Percentiles rank a stretch among this genome's conserved stretches.
Evolutionary conservation across 2,113 vertebrate species (phyloP).

Genomic region (Hiodon tergisus): DNA sequence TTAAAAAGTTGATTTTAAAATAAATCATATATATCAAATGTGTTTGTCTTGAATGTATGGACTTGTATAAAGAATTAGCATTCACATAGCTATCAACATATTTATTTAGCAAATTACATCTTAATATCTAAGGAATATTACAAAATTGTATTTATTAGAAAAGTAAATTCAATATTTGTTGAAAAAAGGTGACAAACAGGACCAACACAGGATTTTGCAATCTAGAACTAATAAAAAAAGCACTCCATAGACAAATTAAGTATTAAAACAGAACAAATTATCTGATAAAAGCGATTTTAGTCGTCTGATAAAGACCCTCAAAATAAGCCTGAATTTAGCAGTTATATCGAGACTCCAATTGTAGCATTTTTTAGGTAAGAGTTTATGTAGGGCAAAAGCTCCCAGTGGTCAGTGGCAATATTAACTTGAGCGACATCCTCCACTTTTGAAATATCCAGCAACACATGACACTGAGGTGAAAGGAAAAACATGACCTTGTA

Average conservation of each 20-base stretch:
- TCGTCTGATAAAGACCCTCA: not conserved
- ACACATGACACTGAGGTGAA: conserved; percentile 64
- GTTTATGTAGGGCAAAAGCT: conserved; percentile 62
- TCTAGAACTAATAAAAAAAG: not conserved
- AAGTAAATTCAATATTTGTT: not conserved
- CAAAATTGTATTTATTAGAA: not conserved
- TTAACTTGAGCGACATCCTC: conserved; percentile 54
- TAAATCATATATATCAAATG: not conserved
- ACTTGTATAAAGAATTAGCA: not conserved
- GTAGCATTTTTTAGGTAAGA: conserved; percentile 56
- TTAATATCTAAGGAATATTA: not conserved
- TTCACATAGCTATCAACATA: not conserved
- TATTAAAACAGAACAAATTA: conserved; percentile 2
- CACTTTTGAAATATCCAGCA: conserved; percentile 54
- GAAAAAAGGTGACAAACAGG: not conserved
- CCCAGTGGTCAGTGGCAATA: conserved; percentile 74
- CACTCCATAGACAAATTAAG: not conserved
- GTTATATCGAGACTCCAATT: not conserved
- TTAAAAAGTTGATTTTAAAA: not conserved
- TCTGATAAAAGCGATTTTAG: not conserved
- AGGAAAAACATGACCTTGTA: conserved; percentile 66
- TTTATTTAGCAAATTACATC: conserved; percentile 9
- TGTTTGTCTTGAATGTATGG: not conserved
- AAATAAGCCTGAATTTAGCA: not conserved
- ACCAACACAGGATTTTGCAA: not conserved